A percentile compares a stretch with the other conserved stretches of the same genome.
phyloP scores from a whole-genome alignment of 2,888 invertebrate genomes.

The Ichneumoninae sp. region DNA sequence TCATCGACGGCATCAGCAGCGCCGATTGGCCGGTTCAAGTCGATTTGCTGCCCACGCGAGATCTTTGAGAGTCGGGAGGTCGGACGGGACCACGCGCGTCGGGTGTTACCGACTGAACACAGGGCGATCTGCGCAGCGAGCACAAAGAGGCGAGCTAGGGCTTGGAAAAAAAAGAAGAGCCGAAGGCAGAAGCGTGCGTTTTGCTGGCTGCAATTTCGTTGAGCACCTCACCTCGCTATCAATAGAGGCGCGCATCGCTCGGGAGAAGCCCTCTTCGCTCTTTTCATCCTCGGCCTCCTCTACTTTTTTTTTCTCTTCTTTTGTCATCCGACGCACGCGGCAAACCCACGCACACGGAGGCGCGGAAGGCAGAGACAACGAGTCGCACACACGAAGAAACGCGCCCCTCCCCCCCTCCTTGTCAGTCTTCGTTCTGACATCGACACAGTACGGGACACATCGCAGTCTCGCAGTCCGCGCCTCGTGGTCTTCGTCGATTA shows the following conservation, averaged over 20 bases:
- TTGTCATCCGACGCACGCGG: constrained; percentile 29
- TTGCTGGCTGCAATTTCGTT: neutral
- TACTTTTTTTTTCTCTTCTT: constrained; percentile 11
- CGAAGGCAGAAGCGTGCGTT: neutral
- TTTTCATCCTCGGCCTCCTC: neutral
- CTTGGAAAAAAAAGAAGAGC: constrained; percentile 1
- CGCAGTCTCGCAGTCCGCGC: constrained; percentile 28
- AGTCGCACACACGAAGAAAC: neutral
- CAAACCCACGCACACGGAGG: neutral
- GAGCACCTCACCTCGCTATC: neutral
- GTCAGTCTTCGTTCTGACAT: constrained; percentile 14
- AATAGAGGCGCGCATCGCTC: neutral
- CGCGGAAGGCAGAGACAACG: neutral
- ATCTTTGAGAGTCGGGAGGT: neutral
- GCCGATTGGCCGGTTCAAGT: constrained; percentile 32
- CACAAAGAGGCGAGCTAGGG: constrained; percentile 25
- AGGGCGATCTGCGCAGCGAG: constrained; percentile 40
- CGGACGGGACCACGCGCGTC: neutral
- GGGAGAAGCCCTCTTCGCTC: constrained; percentile 9
- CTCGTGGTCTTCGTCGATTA: constrained; percentile 12
- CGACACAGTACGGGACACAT: neutral
- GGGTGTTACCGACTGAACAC: constrained; percentile 5
- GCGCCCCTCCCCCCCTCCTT: neutral
- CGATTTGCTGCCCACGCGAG: constrained; percentile 22
- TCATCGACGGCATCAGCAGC: constrained; percentile 42